A percentile compares a stretch with the other conserved stretches of the same genome.
These are phyloP conservation scores for Oligia fasciuncula DNA, from an alignment of 2,888 invertebrate genomes.

Conservation along the genomic window DNA sequence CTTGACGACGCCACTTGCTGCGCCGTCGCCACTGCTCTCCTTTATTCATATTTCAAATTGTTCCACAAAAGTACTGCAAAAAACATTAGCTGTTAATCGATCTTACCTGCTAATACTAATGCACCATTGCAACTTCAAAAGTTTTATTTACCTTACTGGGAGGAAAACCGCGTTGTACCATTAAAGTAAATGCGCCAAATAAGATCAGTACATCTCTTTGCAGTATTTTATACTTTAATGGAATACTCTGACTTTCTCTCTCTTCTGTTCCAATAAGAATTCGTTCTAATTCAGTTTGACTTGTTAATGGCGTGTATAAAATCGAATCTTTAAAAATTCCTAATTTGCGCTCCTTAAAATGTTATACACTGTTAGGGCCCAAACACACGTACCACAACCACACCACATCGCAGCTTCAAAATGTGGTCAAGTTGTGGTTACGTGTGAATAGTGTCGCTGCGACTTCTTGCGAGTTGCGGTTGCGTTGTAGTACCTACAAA, in stretches of 20 bases:
- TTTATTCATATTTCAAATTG: not conserved
- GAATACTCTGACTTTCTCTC: not conserved
- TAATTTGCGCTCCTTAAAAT: not conserved
- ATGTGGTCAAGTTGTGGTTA: too few relatives aligned
- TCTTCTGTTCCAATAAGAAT: not conserved
- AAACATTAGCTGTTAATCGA: constrained; percentile 20
- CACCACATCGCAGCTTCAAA: too few relatives aligned
- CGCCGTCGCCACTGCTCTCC: too few relatives aligned
- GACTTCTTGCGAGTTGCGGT: too few relatives aligned
- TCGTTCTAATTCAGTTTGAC: not conserved
- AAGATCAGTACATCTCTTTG: constrained; percentile 3
- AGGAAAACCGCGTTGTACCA: constrained; percentile 22
- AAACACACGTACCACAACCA: too few relatives aligned
- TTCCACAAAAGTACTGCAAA: not conserved
- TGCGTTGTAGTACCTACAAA: too few relatives aligned
- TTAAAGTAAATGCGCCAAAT: constrained; percentile 38
- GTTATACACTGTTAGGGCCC: too few relatives aligned
- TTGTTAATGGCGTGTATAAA: not conserved
- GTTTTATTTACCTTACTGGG: constrained; percentile 38
- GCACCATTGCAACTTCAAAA: constrained; percentile 23
- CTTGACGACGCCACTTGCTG: too few relatives aligned
- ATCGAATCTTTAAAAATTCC: not conserved
- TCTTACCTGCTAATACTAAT: constrained; percentile 43
- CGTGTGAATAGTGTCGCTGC: too few relatives aligned
- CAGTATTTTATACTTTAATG: constrained; percentile 28